Percentiles rank a stretch among this genome's conserved stretches.
These are phyloP conservation scores for Sycophaga agraensis DNA, from an alignment of 1,140 invertebrate species.

Conservation along the genomic window DNA sequence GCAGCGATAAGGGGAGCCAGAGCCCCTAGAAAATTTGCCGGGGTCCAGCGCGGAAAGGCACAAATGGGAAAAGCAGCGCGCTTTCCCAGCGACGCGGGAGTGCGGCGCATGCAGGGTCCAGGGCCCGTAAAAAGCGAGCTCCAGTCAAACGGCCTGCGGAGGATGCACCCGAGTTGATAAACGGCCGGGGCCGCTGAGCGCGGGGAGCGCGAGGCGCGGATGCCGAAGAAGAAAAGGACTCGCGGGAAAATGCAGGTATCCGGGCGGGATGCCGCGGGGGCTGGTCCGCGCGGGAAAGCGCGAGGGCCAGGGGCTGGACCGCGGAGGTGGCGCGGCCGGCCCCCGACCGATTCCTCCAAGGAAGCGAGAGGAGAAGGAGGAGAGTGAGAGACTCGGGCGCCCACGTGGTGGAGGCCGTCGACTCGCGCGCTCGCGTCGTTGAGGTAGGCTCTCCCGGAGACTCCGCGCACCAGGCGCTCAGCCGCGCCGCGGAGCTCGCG, in stretches of 20 bases:
- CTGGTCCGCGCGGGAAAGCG: neutral
- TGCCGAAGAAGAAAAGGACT: neutral
- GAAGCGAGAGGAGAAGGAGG: neutral
- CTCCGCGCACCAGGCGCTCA: conserved; percentile 35
- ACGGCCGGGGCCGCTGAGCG: neutral
- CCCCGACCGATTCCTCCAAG: no score
- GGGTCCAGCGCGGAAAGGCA: no score
- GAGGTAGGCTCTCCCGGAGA: conserved; percentile 44
- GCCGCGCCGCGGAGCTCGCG: neutral
- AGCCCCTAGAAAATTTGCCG: no score
- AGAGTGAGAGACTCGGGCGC: neutral
- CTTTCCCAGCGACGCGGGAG: no score
- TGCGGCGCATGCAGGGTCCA: no score
- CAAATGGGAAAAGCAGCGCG: no score
- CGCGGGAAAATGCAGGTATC: neutral
- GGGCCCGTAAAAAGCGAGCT: no score
- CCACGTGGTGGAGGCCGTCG: neutral
- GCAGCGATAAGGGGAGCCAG: no score
- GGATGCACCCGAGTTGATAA: no score
- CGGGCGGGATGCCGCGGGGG: neutral
- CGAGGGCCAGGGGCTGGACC: no score
- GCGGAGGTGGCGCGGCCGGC: no score
- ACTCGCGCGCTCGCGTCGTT: conserved; percentile 31
- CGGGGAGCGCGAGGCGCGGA: neutral
- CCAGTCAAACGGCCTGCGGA: no score